Evolutionary conservation across 2,888 invertebrate genomes (phyloP).

Genomic region (Ormyrus thymus): DNA sequence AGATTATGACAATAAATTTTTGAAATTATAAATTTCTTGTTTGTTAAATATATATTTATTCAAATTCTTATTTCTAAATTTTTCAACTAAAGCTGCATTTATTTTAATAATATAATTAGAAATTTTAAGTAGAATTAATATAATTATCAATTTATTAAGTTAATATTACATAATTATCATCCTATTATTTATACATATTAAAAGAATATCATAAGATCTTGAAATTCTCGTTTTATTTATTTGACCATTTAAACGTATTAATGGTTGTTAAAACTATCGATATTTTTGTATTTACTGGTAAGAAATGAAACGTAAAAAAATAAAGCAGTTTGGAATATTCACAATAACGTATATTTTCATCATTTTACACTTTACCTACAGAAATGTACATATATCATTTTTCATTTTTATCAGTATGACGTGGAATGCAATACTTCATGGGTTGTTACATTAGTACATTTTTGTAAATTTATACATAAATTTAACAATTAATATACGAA

Average conservation of each 20-base stretch:
- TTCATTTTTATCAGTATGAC: conserved; percentile 47
- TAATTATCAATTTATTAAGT: conserved; percentile 38
- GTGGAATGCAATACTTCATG: conserved; percentile 55
- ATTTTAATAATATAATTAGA: neutral
- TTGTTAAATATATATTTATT: conserved; percentile 37
- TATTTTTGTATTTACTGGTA: conserved; percentile 53
- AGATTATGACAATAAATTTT: conserved; percentile 33
- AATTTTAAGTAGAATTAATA: conserved; percentile 22
- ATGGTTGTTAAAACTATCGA: conserved; percentile 48
- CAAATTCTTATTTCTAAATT: conserved; percentile 44
- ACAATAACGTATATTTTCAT: conserved; percentile 55
- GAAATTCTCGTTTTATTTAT: conserved; percentile 51
- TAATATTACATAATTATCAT: conserved; percentile 16
- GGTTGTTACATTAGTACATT: conserved; percentile 50
- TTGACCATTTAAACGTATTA: conserved; percentile 47
- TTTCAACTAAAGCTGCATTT: conserved; percentile 30
- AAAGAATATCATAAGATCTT: conserved; percentile 22
- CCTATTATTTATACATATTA: too few relatives aligned
- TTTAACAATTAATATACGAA: conserved; percentile 51
- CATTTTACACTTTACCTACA: conserved; percentile 52
- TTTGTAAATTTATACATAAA: conserved; percentile 48
- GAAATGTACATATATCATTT: conserved; percentile 53
- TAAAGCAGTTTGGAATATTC: conserved; percentile 52
- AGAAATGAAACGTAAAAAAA: conserved; percentile 48
- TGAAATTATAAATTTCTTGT: conserved; percentile 36